Percentiles rank a stretch among this genome's conserved stretches.
phyloP scores from a whole-genome alignment of 2,797 vertebrate species.

The Gymnothorax reevesii region DNA sequence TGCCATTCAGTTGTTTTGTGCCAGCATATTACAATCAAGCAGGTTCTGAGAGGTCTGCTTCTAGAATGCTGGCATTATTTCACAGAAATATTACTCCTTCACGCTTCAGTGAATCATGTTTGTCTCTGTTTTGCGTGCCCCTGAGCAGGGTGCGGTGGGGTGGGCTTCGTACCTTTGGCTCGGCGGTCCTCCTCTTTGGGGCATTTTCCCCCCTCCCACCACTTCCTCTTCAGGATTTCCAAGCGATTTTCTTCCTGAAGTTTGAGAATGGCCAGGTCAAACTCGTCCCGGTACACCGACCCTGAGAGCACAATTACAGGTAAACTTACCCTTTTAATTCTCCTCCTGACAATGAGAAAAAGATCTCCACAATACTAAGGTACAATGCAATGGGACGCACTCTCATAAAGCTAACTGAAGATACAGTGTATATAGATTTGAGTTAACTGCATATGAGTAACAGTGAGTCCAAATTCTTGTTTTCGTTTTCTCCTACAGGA shows the following conservation, averaged over 20 bases:
- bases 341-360: neutral
- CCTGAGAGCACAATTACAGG: conserved; percentile 63
- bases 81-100: neutral
- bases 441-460: neutral
- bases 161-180: conserved; percentile 84
- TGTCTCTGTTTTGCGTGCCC: neutral
- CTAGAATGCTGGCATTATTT: neutral
- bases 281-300: conserved; percentile 89
- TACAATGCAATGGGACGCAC: neutral
- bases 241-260: conserved; percentile 97
- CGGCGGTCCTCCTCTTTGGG: conserved; percentile 97
- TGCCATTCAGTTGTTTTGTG: neutral
- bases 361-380: neutral
- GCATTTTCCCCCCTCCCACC: conserved; percentile 98
- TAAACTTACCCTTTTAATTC: neutral
- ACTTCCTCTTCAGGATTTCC: conserved; percentile 95
- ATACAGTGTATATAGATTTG: neutral
- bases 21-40: neutral
- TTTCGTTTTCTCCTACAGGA: too few species aligned
- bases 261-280: conserved; percentile 95
- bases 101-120: neutral
- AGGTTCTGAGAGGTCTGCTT: neutral
- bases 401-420: too few species aligned
- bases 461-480: too few species aligned
- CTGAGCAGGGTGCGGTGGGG: neutral